phyloP scores from a whole-genome alignment of 1,140 invertebrate species.

The Cyclina sinensis region DNA sequence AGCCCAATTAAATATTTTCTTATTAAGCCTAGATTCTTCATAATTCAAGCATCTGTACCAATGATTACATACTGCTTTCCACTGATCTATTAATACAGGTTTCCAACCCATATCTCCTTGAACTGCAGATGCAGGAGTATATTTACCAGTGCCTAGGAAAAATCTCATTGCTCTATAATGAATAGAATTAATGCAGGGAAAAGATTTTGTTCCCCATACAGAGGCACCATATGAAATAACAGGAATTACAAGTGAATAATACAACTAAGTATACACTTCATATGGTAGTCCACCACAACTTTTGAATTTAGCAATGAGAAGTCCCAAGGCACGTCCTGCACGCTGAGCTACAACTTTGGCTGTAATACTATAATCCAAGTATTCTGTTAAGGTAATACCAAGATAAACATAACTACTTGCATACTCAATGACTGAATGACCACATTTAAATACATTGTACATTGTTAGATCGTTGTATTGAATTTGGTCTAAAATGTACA shows the following conservation, averaged over 20 bases:
- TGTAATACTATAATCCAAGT: slow-evolving; percentile 8
- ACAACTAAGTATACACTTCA: slow-evolving; percentile 17
- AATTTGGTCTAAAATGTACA: too few relatives aligned
- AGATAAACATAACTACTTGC: too few relatives aligned
- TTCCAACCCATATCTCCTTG: not conserved
- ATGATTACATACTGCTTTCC: not conserved
- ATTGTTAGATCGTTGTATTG: too few relatives aligned
- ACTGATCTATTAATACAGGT: not conserved
- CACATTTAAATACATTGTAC: too few relatives aligned
- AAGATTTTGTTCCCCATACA: not conserved
- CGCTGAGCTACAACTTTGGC: not conserved
- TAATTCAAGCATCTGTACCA: not conserved
- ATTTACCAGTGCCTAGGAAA: too few relatives aligned
- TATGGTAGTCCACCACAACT: not conserved
- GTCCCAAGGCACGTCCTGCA: not conserved
- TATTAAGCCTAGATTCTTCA: not conserved
- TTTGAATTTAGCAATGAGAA: too few relatives aligned
- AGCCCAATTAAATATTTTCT: not conserved
- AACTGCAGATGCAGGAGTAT: not conserved
- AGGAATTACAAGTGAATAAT: not conserved
- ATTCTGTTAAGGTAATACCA: not conserved
- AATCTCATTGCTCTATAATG: too few relatives aligned
- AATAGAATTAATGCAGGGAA: not conserved
- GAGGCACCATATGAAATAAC: too few relatives aligned
- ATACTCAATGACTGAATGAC: not conserved